Evolutionary conservation across 1,140 invertebrate species (phyloP).

Genomic region (Aphelenchoides besseyi): DNA sequence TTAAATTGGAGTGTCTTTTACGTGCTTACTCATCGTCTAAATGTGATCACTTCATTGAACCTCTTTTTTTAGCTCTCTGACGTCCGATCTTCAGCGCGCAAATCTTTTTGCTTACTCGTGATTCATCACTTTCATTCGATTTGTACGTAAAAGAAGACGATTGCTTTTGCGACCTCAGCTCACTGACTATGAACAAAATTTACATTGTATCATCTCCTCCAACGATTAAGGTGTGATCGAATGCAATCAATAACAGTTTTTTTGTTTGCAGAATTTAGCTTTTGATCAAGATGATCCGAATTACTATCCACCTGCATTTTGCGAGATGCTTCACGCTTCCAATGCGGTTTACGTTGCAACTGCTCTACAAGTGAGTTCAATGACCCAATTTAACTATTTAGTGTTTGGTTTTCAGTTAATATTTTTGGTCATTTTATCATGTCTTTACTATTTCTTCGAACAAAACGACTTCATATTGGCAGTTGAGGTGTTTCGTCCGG

Average conservation of each 20-base stretch:
- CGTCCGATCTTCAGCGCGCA: no score
- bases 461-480: conserved; percentile 47
- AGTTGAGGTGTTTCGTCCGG: conserved; percentile 48
- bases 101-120: background rate
- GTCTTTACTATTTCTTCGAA: conserved; percentile 47
- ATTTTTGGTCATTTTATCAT: conserved; percentile 41
- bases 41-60: no score
- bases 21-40: no score
- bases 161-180: background rate
- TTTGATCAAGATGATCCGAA: conserved; percentile 44
- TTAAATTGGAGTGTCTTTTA: no score
- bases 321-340: conserved; percentile 47
- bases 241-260: background rate
- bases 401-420: no score
- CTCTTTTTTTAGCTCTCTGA: no score
- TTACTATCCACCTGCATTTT: conserved; percentile 52
- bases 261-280: background rate
- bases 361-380: no score
- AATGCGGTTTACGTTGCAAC: conserved; percentile 53
- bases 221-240: background rate
- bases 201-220: background rate
- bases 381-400: conserved; percentile 14
- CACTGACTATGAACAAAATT: background rate
- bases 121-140: background rate
- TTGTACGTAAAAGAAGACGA: background rate